These are phyloP conservation scores for Bubo bubo DNA, from an alignment of 2,113 vertebrate species.

Conservation along the genomic window DNA sequence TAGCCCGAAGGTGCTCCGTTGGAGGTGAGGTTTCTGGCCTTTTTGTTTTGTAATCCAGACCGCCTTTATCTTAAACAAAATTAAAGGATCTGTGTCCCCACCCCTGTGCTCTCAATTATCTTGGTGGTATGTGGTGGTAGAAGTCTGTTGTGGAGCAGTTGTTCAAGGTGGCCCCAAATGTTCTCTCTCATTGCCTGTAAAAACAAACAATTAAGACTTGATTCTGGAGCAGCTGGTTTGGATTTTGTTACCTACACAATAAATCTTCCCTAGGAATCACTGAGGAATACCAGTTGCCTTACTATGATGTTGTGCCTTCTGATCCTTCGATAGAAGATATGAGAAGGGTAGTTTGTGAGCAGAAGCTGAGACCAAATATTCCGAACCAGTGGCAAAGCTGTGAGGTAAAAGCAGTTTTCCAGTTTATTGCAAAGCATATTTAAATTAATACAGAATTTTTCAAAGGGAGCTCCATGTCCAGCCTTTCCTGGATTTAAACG, in stretches of 20 bases:
- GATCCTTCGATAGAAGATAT: constrained; percentile 96
- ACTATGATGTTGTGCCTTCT: constrained; percentile 94
- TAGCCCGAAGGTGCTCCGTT: constrained; percentile 88
- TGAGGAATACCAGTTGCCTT: constrained; percentile 97
- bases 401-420: constrained; percentile 81
- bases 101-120: background rate
- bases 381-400: constrained; percentile 99
- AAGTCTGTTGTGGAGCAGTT: background rate
- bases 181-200: background rate
- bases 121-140: background rate
- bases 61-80: background rate
- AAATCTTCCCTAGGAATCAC: constrained; percentile 79
- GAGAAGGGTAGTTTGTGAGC: constrained; percentile 93
- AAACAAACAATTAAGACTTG: background rate
- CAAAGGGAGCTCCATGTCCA: fast-evolving
- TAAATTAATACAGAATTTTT: background rate
- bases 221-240: background rate
- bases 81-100: no score
- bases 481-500: background rate
- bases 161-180: background rate
- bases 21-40: constrained; percentile 79
- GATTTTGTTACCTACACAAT: background rate
- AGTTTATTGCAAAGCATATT: background rate
- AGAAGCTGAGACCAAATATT: constrained; percentile 91
- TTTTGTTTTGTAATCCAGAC: background rate